Evolutionary conservation across 2,888 invertebrate genomes (phyloP), one percentile per base, ranked within the genome.

Genomic region (Himalopsyche tibetana): DNA sequence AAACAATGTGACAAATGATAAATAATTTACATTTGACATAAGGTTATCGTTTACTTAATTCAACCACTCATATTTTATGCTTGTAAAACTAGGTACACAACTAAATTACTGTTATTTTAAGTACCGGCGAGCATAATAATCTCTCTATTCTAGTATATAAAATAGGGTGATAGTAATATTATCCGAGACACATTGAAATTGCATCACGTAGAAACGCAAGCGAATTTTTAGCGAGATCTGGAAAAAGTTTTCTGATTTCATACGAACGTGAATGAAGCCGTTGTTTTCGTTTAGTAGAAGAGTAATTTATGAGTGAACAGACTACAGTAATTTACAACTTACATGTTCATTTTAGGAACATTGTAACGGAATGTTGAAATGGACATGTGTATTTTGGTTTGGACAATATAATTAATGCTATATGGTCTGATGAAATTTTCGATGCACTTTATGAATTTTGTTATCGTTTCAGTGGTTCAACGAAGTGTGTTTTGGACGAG

Each of bases 271-370:
- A 28, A 69, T 36, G 28, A 17, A 69, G 36, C 12, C 69, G 69
- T 36, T 69, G 28, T 69, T 69, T 69, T 69, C 36, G 28, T 69
- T 69, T 69, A 69, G 69, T 12, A 2, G 69, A 69, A 8, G 36
- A 69, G 69, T 69, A 28, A 69, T 69, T 36, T 69, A 69, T 69
- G 28, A 19, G 63, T 63, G 63, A 19, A 63, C 63, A 63, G 69
- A 69, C 28, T 36, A 36, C 69, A 69, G 63, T 36, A 69, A 69
- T 69, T 69, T 69, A 69, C 69, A 69, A 69, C 28, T 5, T 36
- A 36, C 36, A 69, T 28, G 69, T 69, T 69, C 69, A 69, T 69
- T 69, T 56, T 69, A 0, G 2, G 36, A 69, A 69, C 11, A 69
- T 1, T 69, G 11, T 28, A 28, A 4, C 28, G 69, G 69, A 69